Conservation (phyloP, 2,113 vertebrate species). For the Tympanuchus pallidicinctus region DNA sequence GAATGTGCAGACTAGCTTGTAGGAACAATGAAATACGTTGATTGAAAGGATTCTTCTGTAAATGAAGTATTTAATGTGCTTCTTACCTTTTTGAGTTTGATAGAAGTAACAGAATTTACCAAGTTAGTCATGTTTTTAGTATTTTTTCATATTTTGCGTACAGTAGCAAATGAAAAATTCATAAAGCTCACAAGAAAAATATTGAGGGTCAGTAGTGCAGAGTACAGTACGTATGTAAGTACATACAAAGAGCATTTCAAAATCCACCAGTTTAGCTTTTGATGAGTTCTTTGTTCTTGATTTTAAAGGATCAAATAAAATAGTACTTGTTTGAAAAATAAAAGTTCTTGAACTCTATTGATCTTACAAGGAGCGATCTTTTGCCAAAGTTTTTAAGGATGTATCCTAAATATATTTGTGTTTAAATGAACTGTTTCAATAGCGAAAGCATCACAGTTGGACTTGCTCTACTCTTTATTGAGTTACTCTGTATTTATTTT, state of each 20-base stretch:
- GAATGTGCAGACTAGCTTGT: background rate
- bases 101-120: background rate
- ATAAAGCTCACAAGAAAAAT: slow-evolving; percentile 3
- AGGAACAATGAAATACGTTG: background rate
- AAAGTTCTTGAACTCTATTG: background rate
- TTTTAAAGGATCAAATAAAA: slow-evolving; percentile 34
- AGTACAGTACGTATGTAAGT: background rate
- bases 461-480: background rate
- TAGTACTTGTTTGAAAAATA: background rate
- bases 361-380: background rate
- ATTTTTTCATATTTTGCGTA: background rate
- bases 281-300: fast-evolving
- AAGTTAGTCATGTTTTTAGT: background rate
- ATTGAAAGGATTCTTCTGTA: background rate
- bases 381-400: background rate
- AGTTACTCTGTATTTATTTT: background rate
- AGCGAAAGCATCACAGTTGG: background rate
- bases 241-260: background rate
- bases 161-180: slow-evolving; percentile 34
- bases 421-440: background rate
- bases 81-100: background rate
- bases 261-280: slow-evolving; percentile 1
- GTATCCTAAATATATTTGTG: background rate
- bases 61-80: background rate
- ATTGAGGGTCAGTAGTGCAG: slow-evolving; percentile 27